A percentile compares a stretch with the other conserved stretches of the same genome.
phyloP scores from a whole-genome alignment of 2,113 vertebrate genomes.

The Sterna hirundo region DNA sequence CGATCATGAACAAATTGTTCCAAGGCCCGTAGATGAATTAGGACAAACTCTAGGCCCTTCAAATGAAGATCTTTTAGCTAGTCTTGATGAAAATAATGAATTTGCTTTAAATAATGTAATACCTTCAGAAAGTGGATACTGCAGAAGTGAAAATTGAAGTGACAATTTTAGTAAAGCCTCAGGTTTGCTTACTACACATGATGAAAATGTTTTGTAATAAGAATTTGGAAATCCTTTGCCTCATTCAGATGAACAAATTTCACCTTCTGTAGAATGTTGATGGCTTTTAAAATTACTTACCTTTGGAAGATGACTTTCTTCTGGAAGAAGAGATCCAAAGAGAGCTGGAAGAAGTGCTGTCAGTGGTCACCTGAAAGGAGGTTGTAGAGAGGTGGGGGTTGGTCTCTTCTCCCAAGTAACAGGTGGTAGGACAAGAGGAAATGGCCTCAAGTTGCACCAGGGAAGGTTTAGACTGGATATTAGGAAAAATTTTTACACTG shows the following conservation, averaged over 20 bases:
- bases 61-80: conserved; percentile 84
- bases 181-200: not conserved
- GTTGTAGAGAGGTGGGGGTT: too few relatives aligned
- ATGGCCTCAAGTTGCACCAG: too few relatives aligned
- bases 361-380: not conserved
- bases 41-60: conserved; percentile 68
- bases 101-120: conserved; percentile 20
- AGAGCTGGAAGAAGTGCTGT: not conserved
- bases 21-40: conserved; percentile 17
- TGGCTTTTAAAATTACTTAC: conserved; percentile 33
- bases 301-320: conserved; percentile 29
- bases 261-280: conserved; percentile 21
- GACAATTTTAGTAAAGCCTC: conserved; percentile 27
- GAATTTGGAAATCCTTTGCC: not conserved
- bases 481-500: too few relatives aligned
- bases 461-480: too few relatives aligned
- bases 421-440: too few relatives aligned
- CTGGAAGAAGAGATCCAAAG: conserved; percentile 29
- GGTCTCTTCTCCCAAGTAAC: too few relatives aligned
- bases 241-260: not conserved
- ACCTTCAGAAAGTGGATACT: conserved; percentile 73
- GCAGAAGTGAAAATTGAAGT: conserved; percentile 36
- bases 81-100: conserved; percentile 75
- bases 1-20: not conserved
- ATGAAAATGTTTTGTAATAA: not conserved